Evolutionary conservation across 2,797 vertebrate genomes (phyloP).

Genomic region (Chloroceryle inda): DNA sequence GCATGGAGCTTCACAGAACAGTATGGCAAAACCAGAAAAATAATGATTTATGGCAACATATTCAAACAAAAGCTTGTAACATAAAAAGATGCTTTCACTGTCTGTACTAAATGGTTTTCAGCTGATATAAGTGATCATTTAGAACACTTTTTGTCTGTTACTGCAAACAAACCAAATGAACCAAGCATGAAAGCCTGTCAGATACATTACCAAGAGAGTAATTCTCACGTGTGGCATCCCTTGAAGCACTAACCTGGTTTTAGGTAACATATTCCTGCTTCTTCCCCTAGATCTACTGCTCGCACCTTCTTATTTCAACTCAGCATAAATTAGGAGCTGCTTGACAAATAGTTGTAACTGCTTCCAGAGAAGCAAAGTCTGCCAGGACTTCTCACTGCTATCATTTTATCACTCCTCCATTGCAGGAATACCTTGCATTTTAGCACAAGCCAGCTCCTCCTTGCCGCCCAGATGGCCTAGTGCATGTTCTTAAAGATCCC

Average conservation of each 20-base stretch:
- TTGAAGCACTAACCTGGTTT: neutral
- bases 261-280: neutral
- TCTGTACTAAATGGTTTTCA: neutral
- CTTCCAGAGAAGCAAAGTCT: conserved; percentile 12
- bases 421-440: conserved; percentile 1
- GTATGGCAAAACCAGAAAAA: neutral
- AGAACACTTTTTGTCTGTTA: neutral
- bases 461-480: neutral
- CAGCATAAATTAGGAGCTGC: neutral
- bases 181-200: neutral
- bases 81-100: neutral
- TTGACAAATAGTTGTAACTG: neutral
- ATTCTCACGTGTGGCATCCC: accelerated
- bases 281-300: neutral
- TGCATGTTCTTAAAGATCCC: neutral
- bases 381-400: neutral
- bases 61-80: neutral
- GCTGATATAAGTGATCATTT: neutral
- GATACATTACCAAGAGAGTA: neutral
- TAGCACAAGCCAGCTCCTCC: neutral
- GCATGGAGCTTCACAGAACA: neutral
- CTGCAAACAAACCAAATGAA: neutral
- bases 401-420: conserved; percentile 32
- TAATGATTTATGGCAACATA: neutral
- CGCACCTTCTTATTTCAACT: conserved; percentile 3